Evolutionary conservation across 2,797 vertebrate genomes (phyloP).

Genomic region (Gobio occitaniae): DNA sequence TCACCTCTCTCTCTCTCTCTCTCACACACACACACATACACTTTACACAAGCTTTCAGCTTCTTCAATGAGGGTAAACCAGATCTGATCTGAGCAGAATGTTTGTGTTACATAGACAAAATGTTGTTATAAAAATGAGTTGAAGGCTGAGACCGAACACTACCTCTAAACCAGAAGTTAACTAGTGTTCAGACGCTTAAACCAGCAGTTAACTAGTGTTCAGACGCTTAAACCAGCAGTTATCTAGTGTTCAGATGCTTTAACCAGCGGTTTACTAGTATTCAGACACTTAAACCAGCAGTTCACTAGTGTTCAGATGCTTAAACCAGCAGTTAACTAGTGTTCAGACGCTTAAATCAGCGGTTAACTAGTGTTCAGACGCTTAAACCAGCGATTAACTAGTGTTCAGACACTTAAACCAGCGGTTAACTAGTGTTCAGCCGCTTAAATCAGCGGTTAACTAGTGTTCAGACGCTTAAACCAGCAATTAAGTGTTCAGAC

Average conservation of each 20-base stretch:
- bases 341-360: not conserved
- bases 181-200: too few relatives aligned
- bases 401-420: not conserved
- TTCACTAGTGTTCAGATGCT: too few relatives aligned
- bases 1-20: constrained; percentile 52
- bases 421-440: not conserved
- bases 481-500: not conserved
- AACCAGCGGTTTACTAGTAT: too few relatives aligned
- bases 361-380: not conserved
- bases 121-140: constrained; percentile 59
- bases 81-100: constrained; percentile 66
- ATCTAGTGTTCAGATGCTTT: not conserved
- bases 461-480: too few relatives aligned
- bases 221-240: not conserved
- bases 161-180: not conserved
- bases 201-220: not conserved
- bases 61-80: constrained; percentile 28
- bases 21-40: constrained; percentile 61
- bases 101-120: constrained; percentile 72
- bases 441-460: not conserved
- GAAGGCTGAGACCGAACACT: not conserved
- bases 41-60: constrained; percentile 49
- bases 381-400: not conserved
- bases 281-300: too few relatives aligned
- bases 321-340: not conserved